Conservation (phyloP, 2,888 invertebrate species). For the Bhutanitis thaidina region DNA sequence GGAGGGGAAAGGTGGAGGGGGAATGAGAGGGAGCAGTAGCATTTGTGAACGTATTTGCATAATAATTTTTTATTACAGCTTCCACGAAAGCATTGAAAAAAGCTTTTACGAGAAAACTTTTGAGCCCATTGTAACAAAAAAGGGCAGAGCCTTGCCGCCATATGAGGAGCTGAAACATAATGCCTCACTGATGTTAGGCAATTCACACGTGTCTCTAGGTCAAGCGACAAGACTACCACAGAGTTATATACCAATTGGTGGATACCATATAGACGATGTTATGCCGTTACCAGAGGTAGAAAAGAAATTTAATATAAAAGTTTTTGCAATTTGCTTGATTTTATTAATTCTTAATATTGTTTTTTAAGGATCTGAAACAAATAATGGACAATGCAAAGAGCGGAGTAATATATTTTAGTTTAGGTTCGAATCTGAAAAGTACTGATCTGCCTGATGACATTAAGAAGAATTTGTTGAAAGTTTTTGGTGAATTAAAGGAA, state of each 20-base stretch:
- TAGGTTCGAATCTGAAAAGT: conserved; percentile 52
- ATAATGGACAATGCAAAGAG: conserved; percentile 46
- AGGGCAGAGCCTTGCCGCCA: conserved; percentile 9
- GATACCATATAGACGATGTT: conserved; percentile 26
- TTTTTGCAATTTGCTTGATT: too few species aligned
- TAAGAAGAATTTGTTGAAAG: conserved; percentile 37
- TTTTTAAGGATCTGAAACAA: conserved; percentile 41
- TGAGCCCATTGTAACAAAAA: background rate
- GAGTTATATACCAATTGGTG: conserved; percentile 39
- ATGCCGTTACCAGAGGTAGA: conserved; percentile 10
- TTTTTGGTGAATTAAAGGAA: conserved; percentile 51
- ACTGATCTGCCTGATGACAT: conserved; percentile 37
- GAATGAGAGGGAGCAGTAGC: too few species aligned
- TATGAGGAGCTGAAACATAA: conserved; percentile 11
- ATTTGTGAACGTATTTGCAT: too few species aligned
- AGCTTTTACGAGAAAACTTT: conserved; percentile 5
- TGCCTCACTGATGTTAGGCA: conserved; percentile 39
- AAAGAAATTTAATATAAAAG: background rate
- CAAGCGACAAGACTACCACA: conserved; percentile 36
- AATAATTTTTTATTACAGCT: conserved; percentile 6
- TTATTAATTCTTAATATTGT: background rate
- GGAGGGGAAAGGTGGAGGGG: too few species aligned
- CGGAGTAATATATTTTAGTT: conserved; percentile 58
- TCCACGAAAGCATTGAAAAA: conserved; percentile 4
- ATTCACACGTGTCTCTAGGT: conserved; percentile 40